These are phyloP conservation scores for Xanthorhoe spadicearia DNA, from an alignment of 2,888 invertebrate genomes.

Conservation along the genomic window DNA sequence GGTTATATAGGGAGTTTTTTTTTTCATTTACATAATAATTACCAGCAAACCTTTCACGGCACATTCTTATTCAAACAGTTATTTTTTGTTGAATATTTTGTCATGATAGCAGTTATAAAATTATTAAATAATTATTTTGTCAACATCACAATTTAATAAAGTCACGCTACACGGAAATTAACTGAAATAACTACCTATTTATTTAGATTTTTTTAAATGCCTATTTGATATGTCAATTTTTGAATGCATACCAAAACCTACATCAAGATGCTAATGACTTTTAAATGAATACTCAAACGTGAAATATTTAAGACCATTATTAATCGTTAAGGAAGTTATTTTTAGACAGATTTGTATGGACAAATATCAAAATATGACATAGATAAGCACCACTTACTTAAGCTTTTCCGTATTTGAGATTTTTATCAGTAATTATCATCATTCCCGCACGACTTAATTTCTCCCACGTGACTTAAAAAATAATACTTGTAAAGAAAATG, in stretches of 20 bases:
- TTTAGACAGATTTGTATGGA: too few species aligned
- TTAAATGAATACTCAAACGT: too few species aligned
- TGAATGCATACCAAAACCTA: not conserved
- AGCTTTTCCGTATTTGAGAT: not conserved
- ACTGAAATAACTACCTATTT: too few species aligned
- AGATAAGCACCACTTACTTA: too few species aligned
- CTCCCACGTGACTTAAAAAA: slow-evolving; percentile 3
- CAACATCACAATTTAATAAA: too few species aligned
- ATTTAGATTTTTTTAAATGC: not conserved
- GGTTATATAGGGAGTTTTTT: slow-evolving; percentile 22
- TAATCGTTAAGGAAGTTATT: too few species aligned
- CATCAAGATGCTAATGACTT: too few species aligned
- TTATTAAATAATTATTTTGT: not conserved
- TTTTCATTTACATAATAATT: slow-evolving; percentile 30
- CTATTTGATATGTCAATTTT: not conserved
- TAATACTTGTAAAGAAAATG: slow-evolving; percentile 1
- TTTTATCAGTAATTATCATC: not conserved
- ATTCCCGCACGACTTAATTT: not conserved
- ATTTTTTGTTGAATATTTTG: not conserved
- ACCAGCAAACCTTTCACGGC: not conserved
- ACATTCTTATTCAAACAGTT: not conserved
- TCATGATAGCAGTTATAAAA: not conserved
- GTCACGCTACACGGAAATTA: too few species aligned
- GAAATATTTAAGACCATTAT: too few species aligned
- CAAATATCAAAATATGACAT: too few species aligned